These are phyloP conservation scores for Zhuqinia jingwanae DNA, from an alignment of 2,888 invertebrate species.

Conservation along the genomic window DNA sequence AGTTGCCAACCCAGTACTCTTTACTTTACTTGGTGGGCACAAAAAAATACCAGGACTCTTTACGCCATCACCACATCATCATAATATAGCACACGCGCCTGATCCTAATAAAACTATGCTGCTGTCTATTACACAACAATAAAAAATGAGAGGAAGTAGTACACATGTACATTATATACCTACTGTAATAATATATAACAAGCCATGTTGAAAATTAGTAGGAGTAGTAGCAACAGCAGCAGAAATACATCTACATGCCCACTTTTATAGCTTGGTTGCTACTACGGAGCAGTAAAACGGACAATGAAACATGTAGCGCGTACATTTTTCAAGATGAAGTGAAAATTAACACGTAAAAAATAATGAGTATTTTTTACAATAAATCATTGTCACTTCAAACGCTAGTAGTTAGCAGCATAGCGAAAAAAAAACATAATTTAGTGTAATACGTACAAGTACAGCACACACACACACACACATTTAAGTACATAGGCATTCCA, in stretches of 20 bases:
- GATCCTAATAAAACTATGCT: constrained; percentile 44
- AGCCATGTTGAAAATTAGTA: no score
- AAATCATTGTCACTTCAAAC: constrained; percentile 73
- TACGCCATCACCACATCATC: no score
- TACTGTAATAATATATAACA: no score
- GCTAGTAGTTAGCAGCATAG: not conserved
- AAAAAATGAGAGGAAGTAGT: constrained; percentile 44
- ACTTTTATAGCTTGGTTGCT: not conserved
- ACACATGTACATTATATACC: no score
- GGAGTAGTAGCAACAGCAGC: no score
- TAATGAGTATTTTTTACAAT: constrained; percentile 68
- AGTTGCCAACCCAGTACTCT: not conserved
- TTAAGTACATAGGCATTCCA: no score
- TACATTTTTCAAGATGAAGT: constrained; percentile 53
- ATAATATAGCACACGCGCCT: not conserved
- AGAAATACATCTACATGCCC: no score
- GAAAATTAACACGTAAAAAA: constrained; percentile 67
- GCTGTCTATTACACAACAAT: constrained; percentile 55
- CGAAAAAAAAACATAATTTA: no score
- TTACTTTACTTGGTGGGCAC: no score
- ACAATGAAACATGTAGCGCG: not conserved
- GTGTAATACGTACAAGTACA: not conserved
- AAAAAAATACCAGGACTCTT: not conserved
- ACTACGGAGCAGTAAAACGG: not conserved
- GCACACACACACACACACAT: not conserved